Conservation (phyloP, 2,888 invertebrate genomes). For the Myopa testacea region DNA sequence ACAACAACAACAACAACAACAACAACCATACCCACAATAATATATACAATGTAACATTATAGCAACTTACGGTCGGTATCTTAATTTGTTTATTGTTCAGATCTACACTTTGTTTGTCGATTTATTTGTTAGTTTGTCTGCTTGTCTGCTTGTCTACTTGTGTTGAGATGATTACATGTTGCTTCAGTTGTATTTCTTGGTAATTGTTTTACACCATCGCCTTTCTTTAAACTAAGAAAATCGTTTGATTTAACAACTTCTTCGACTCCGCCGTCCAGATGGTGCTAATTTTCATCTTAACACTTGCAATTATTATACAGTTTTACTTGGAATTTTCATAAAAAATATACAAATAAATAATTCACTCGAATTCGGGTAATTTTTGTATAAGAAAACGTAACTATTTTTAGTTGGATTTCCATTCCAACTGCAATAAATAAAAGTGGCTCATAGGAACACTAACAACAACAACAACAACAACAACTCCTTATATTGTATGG, state of each 20-base stretch:
- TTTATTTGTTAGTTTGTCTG: background rate
- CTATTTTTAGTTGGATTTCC: background rate
- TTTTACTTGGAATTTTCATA: background rate
- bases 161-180: background rate
- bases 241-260: slow-evolving; percentile 1
- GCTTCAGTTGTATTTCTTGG: background rate
- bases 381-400: too few relatives aligned
- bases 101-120: background rate
- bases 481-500: too few relatives aligned
- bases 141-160: background rate
- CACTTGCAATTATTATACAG: background rate
- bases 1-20: slow-evolving; percentile 19
- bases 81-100: slow-evolving; percentile 39
- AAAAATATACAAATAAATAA: background rate
- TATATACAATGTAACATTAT: background rate
- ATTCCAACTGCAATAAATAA: background rate
- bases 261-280: background rate
- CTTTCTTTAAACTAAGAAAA: background rate
- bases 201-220: background rate
- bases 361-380: too few relatives aligned
- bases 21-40: background rate
- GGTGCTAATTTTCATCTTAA: background rate
- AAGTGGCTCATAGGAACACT: too few relatives aligned
- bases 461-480: background rate
- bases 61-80: background rate